Evolutionary conservation across 2,888 invertebrate species (phyloP).

Genomic region (Pelosia muscerda): DNA sequence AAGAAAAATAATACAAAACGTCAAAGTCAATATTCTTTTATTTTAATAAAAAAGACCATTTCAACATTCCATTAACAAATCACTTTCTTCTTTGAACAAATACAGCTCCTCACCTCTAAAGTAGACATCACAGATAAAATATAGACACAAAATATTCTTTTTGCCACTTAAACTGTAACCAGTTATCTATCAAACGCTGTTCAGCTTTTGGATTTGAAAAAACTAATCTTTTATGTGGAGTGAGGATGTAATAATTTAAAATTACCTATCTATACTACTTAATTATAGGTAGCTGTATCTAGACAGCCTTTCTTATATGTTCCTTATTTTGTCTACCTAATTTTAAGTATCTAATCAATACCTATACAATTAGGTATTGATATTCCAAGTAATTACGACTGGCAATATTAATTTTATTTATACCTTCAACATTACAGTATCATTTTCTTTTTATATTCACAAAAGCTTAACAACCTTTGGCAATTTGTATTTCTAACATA

Average conservation of each 20-base stretch:
- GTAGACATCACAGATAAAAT: constrained; percentile 86
- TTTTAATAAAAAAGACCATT: constrained; percentile 75
- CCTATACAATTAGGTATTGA: constrained; percentile 17
- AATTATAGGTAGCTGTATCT: constrained; percentile 28
- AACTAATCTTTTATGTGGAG: neutral
- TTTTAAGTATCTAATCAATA: constrained; percentile 23
- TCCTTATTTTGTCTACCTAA: constrained; percentile 38
- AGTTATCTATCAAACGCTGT: constrained; percentile 55
- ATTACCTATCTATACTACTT: constrained; percentile 49
- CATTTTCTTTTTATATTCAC: constrained; percentile 13
- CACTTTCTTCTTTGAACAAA: constrained; percentile 66
- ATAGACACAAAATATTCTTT: constrained; percentile 77
- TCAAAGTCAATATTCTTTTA: constrained; percentile 71
- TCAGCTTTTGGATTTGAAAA: constrained; percentile 35
- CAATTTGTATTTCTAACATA: constrained; percentile 2
- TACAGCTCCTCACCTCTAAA: constrained; percentile 72
- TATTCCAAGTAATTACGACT: constrained; percentile 11
- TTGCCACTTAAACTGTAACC: constrained; percentile 66
- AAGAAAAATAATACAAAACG: constrained; percentile 49
- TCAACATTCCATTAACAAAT: constrained; percentile 74
- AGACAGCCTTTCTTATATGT: constrained; percentile 37
- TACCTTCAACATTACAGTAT: constrained; percentile 18
- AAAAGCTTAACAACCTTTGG: neutral
- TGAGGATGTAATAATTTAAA: constrained; percentile 30
- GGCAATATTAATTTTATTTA: constrained; percentile 12